Percentiles rank a stretch among this genome's conserved stretches.
phyloP scores from a whole-genome alignment of 2,113 vertebrate genomes.

The Coptodon rendalli region DNA sequence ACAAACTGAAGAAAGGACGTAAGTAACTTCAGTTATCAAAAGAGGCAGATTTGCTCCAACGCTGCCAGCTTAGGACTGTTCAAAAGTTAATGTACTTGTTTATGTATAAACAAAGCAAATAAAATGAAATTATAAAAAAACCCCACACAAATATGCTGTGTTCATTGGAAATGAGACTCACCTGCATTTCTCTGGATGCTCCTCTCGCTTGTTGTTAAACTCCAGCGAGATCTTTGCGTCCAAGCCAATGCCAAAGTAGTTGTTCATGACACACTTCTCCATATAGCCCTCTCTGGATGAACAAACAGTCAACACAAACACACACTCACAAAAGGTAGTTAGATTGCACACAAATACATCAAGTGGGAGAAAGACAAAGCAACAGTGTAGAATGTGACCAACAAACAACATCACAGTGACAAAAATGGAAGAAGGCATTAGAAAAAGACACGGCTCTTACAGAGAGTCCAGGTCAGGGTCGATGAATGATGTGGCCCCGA shows the following conservation, averaged over 20 bases:
- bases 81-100: background rate
- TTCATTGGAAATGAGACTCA: slow-evolving; percentile 43
- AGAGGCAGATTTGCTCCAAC: background rate
- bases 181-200: slow-evolving; percentile 98
- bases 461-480: slow-evolving; percentile 93
- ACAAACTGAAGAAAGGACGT: background rate
- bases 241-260: slow-evolving; percentile 96
- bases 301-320: background rate
- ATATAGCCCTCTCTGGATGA: slow-evolving; percentile 87
- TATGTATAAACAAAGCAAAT: background rate
- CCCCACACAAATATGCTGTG: background rate
- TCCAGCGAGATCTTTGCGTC: slow-evolving; percentile 98
- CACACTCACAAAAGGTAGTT: background rate
- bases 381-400: background rate
- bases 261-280: slow-evolving; percentile 99
- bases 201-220: slow-evolving; percentile 97
- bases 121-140: background rate
- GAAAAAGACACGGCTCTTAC: slow-evolving; percentile 73
- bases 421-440: background rate
- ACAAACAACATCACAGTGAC: background rate
- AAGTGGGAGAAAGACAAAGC: background rate
- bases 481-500: slow-evolving; percentile 93
- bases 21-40: background rate
- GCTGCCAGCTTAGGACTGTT: background rate
- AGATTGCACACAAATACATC: background rate